Evolutionary conservation across 1,140 invertebrate species (phyloP), one percentile per base, ranked within the genome.

Genomic region (Leptopilina boulardi): DNA sequence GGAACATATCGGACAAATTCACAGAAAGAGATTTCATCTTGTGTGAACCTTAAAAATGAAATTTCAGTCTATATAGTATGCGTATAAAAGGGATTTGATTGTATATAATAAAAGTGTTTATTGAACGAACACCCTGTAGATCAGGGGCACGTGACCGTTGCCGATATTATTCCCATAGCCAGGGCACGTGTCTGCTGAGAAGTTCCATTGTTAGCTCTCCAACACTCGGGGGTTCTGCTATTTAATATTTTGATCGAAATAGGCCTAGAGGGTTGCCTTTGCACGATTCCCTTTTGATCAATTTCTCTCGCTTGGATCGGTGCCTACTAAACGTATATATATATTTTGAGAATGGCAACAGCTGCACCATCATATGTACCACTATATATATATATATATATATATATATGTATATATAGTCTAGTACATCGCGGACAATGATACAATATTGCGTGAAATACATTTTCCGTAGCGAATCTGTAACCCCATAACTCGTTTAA

Each of bases 211-310:
- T 77, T 54, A 70, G 56, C 54, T 47, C 34, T 30, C 75, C 38
- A 11, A 4, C 26, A 41, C 47, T 54, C 26, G 44, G 56, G 70
- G 21, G n/a, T 70, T 51, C 56, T 47, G 54, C 80, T 81, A 85
- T 84, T 86, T 86, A 86, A 87, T 86, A 87, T 86, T 85, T 87
- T 85, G 84, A 87, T 87, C 83, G 82, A 19, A 73, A 70, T 74
- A 41, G 70, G 42, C 21, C 74, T 71, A 42, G 75, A n/a, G n/a
- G 72, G 71, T 74, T 77, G 38, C 74, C 74, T 59, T 26, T 54
- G 23, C 75, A 73, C 54, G 34, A 83, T 83, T 85, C 78, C 71
- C 84, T 82, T 86, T 86, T 86, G 84, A 87, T 87, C 82, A 86
- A 85, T 87, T 86, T 10, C 19, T 56, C 54, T 19, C 54, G 54